Evolutionary conservation across 1,140 invertebrate species (phyloP).

Genomic region (Eurosta solidaginis): DNA sequence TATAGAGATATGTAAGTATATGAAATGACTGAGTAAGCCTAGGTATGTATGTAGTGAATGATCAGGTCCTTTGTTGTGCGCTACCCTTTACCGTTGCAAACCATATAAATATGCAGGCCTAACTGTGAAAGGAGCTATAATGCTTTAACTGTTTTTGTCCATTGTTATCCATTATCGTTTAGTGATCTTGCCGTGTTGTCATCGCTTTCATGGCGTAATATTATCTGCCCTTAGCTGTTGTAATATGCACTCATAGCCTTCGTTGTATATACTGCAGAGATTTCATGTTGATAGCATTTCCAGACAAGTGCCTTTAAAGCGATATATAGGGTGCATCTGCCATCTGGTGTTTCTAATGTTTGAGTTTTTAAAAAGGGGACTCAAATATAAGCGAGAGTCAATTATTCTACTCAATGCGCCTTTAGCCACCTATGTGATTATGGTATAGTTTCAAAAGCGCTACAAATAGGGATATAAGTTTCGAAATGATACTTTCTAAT

Average conservation of each 20-base stretch:
- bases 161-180: constrained; percentile 20
- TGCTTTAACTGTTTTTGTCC: not conserved
- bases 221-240: constrained; percentile 24
- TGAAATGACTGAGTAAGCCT: not conserved
- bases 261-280: not conserved
- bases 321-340: not conserved
- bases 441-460: too few relatives aligned
- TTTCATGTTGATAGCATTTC: constrained; percentile 9
- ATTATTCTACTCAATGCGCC: too few relatives aligned
- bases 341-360: not conserved
- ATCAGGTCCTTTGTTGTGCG: not conserved
- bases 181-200: constrained; percentile 24
- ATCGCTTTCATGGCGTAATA: constrained; percentile 20
- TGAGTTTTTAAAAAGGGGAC: not conserved
- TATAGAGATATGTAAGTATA: not conserved
- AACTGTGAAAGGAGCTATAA: not conserved
- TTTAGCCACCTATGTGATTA: too few relatives aligned
- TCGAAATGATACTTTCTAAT: too few relatives aligned
- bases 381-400: too few relatives aligned
- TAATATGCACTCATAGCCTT: not conserved
- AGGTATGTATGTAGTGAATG: not conserved
- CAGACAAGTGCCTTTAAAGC: not conserved
- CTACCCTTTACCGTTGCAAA: constrained; percentile 11
- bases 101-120: too few relatives aligned
- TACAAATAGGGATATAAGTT: too few relatives aligned